Base-by-base conservation (phyloP, 2,888 invertebrate genomes). In the Rhimphoctona megacephalus region DNA sequence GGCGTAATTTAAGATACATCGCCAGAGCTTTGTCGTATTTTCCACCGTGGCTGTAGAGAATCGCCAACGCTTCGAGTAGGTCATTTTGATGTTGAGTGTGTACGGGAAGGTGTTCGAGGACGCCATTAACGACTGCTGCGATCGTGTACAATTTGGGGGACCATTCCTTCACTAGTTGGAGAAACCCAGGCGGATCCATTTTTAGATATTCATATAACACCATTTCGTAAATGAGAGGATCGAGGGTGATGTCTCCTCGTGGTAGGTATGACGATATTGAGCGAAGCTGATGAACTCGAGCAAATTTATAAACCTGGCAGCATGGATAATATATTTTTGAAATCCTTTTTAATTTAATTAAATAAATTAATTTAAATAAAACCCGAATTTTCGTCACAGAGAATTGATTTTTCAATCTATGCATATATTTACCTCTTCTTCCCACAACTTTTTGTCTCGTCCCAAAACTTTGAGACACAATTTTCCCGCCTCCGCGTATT, bases 21-120 rank as follows among this genome's bases (percentile, higher is more conserved):
- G 97, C 97, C 79, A 99, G 95, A 1, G 99, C 98, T 94, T 98
- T 98, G 93, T 99, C 98, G 94, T 98, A 99, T 93, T 98, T 97
- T 88, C 97, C 96, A 90, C 98, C 97, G 91, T 98, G 97, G 84
- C 98, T 97, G 91, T 98, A 99, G 69, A 99, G 95, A 92, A 98
- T 96, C 0, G 98, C 99, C 81, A 99, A 95, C 1, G 98, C 97
- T 95, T 98, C 98, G 57, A 99, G 95, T 88, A 99, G 96, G 9
- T 96, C 95, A 90, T 96, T 96, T 89, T 97, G 97, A 91, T 97
- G 96, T 25, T 96, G 96, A 90, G 96, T 96, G 39, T 96, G 96
- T 1, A 96, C 95, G 83, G 97, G 91, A 91, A 98, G 95, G 93
- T 97, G 97, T 91, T 98, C 98, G 85, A 98, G 95, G 67, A 99